Evolutionary conservation across 2,888 invertebrate genomes (phyloP).

Genomic region (Protonemura montana): DNA sequence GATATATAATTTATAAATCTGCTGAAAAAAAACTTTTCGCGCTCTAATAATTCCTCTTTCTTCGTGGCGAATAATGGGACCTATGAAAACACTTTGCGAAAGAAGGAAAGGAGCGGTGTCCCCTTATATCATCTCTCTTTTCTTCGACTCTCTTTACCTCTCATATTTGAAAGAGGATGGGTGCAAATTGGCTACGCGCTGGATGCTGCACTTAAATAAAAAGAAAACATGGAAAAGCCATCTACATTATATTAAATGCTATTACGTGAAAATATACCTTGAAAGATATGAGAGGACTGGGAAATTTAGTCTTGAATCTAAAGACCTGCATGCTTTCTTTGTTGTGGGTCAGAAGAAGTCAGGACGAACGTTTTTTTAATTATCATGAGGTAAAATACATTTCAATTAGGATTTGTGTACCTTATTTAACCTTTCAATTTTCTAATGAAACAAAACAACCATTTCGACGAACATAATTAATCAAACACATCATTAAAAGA

Average conservation of each 20-base stretch:
- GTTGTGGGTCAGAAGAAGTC: too few relatives aligned
- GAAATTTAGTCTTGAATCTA: background rate
- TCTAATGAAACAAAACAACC: too few relatives aligned
- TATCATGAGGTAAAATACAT: too few relatives aligned
- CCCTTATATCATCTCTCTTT: constrained; percentile 38
- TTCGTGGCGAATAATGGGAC: constrained; percentile 33
- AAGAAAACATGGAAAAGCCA: constrained; percentile 47
- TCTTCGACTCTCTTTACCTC: constrained; percentile 24
- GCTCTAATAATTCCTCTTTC: constrained; percentile 39
- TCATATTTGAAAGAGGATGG: constrained; percentile 42
- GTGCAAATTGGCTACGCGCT: constrained; percentile 36
- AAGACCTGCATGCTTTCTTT: background rate
- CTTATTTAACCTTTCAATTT: too few relatives aligned
- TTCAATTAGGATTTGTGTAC: too few relatives aligned
- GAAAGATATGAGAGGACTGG: background rate
- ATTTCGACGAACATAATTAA: too few relatives aligned
- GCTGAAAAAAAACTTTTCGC: constrained; percentile 29
- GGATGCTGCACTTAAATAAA: constrained; percentile 38
- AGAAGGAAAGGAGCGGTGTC: constrained; percentile 32
- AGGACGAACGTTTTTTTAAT: too few relatives aligned
- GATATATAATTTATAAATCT: constrained; percentile 30
- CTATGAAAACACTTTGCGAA: constrained; percentile 40
- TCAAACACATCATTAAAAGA: too few relatives aligned
- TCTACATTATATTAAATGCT: constrained; percentile 48
- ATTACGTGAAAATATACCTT: constrained; percentile 36